phyloP scores from a whole-genome alignment of 2,888 invertebrate species.

The Ennomos quercinarius region DNA sequence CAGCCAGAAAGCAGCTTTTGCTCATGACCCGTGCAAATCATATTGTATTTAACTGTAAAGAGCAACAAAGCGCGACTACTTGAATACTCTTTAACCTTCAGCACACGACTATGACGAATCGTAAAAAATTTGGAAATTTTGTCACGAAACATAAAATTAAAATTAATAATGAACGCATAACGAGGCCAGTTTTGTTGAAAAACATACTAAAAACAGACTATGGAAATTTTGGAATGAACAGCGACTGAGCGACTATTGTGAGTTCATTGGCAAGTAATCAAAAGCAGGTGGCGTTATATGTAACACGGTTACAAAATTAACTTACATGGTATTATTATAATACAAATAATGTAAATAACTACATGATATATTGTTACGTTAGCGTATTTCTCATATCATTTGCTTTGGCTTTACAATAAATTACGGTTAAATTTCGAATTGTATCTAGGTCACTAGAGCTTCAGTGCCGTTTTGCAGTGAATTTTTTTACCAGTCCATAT shows the following conservation, averaged over 20 bases:
- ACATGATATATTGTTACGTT: too few relatives aligned
- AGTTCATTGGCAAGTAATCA: constrained; percentile 48
- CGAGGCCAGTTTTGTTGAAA: too few relatives aligned
- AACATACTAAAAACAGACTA: constrained; percentile 33
- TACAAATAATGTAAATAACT: too few relatives aligned
- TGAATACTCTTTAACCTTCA: constrained; percentile 51
- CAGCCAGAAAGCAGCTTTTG: constrained; percentile 63
- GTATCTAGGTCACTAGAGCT: too few relatives aligned
- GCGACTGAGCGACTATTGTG: constrained; percentile 37
- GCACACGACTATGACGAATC: constrained; percentile 19
- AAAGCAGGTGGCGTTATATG: constrained; percentile 26
- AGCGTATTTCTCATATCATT: too few relatives aligned
- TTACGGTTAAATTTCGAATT: too few relatives aligned
- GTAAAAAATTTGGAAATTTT: not conserved
- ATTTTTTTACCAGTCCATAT: too few relatives aligned
- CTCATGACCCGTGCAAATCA: constrained; percentile 68
- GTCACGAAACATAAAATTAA: not conserved
- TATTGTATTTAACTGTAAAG: constrained; percentile 51
- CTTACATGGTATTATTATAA: too few relatives aligned
- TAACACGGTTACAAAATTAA: constrained; percentile 43
- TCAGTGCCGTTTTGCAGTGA: too few relatives aligned
- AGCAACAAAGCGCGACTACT: constrained; percentile 46
- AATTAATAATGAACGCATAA: constrained; percentile 10
- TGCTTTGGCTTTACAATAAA: too few relatives aligned
- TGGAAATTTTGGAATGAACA: constrained; percentile 40